Percentiles rank a stretch among this genome's conserved stretches.
Evolutionary conservation across 2,888 invertebrate genomes (phyloP).

Genomic region (Venusia cambrica): DNA sequence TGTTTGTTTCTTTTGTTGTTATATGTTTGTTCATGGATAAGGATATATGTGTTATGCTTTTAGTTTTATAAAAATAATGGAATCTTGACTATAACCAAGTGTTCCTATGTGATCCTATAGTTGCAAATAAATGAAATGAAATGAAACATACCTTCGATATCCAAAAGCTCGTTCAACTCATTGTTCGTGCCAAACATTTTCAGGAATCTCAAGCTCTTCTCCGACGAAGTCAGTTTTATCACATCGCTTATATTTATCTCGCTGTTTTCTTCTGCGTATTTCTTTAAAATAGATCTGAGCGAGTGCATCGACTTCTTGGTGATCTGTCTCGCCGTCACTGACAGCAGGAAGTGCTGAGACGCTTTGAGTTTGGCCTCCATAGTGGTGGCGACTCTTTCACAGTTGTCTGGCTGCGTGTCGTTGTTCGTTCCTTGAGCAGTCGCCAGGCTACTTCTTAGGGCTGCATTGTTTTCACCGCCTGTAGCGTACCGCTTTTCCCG

Average conservation of each 20-base stretch:
- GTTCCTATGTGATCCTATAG: no score
- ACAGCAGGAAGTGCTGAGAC: constrained; percentile 50
- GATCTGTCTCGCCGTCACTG: constrained; percentile 41
- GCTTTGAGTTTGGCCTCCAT: constrained; percentile 30
- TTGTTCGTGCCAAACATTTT: constrained; percentile 62
- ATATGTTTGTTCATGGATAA: no score
- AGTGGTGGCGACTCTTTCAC: constrained; percentile 31
- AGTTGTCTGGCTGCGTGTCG: no score
- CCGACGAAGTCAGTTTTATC: constrained; percentile 7
- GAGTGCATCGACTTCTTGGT: constrained; percentile 23
- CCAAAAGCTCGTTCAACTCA: constrained; percentile 61
- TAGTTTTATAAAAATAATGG: no score
- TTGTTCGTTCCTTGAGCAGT: no score
- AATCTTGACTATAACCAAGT: no score
- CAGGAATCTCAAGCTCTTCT: constrained; percentile 40
- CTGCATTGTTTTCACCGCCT: no score
- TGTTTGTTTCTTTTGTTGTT: no score
- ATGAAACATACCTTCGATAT: constrained; percentile 58
- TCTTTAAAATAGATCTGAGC: constrained; percentile 39
- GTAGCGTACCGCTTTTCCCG: no score
- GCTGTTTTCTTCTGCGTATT: constrained; percentile 33
- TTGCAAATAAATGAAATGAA: no score
- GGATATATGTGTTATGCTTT: no score
- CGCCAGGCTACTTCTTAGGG: no score
- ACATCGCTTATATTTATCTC: constrained; percentile 13